These are phyloP conservation scores for Aproaerema taeniolella DNA, from an alignment of 2,888 invertebrate species.

Conservation along the genomic window DNA sequence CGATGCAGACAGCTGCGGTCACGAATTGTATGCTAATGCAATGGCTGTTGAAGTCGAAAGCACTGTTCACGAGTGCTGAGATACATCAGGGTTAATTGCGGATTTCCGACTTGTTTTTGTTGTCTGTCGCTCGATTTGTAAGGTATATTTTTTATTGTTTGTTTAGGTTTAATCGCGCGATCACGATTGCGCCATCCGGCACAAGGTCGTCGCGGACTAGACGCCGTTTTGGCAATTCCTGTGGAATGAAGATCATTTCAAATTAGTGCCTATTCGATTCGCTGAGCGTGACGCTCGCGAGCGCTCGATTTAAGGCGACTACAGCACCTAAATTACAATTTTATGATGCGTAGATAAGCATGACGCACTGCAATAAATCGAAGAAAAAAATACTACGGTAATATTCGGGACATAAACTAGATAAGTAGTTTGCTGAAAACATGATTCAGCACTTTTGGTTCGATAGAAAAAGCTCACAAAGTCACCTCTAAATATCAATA, in stretches of 20 bases:
- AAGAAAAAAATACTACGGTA: too few species aligned
- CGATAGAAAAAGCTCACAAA: too few species aligned
- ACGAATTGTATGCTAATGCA: conserved; percentile 32
- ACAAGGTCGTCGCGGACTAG: conserved; percentile 38
- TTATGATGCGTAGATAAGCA: too few species aligned
- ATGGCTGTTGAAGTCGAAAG: conserved; percentile 40
- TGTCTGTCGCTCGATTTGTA: too few species aligned
- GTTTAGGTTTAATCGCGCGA: conserved; percentile 29
- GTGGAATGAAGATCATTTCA: conserved; percentile 35
- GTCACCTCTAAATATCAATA: too few species aligned
- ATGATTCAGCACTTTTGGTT: too few species aligned
- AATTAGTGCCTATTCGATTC: conserved; percentile 27
- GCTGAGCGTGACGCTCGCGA: conserved; percentile 29
- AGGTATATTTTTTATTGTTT: conserved; percentile 31
- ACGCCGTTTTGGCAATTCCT: conserved; percentile 30
- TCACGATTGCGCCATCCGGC: conserved; percentile 32
- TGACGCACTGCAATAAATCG: too few species aligned
- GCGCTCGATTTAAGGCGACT: conserved; percentile 32
- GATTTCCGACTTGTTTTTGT: conserved; percentile 47
- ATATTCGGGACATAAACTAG: too few species aligned
- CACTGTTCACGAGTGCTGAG: conserved; percentile 23
- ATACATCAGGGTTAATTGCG: conserved; percentile 31
- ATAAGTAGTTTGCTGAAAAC: too few species aligned
- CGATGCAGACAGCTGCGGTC: conserved; percentile 27
- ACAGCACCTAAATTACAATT: too few species aligned